phyloP scores from a whole-genome alignment of 1,140 invertebrate genomes.

The Meloidogyne floridensis region DNA sequence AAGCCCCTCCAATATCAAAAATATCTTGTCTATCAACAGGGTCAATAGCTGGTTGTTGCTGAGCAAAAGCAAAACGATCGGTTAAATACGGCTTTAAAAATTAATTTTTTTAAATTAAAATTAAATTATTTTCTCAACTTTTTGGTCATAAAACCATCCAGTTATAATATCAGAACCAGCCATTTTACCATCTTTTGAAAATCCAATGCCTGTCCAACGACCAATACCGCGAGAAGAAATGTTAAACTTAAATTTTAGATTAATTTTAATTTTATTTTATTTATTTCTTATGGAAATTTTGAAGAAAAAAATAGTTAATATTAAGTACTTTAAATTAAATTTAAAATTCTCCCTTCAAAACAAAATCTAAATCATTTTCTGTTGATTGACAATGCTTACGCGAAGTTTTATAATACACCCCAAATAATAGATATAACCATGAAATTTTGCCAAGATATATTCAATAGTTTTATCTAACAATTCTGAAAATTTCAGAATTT shows the following conservation, averaged over 20 bases:
- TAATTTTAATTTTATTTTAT: too few species aligned
- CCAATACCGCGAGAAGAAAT: conserved; percentile 59
- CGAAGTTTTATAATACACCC: too few species aligned
- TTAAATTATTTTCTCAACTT: neutral
- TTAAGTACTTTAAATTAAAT: too few species aligned
- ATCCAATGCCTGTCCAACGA: conserved; percentile 66
- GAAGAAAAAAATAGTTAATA: too few species aligned
- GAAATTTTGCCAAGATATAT: too few species aligned
- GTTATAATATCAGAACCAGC: conserved; percentile 61
- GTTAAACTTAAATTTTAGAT: conserved; percentile 46
- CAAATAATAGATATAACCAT: too few species aligned
- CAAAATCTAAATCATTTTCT: too few species aligned
- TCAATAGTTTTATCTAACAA: too few species aligned
- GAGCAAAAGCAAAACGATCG: conserved; percentile 60
- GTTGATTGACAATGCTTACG: too few species aligned
- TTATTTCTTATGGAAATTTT: too few species aligned
- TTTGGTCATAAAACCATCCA: conserved; percentile 52
- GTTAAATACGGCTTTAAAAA: conserved; percentile 49
- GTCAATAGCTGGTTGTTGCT: conserved; percentile 62
- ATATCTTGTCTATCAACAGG: conserved; percentile 63
- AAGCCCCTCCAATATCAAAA: conserved; percentile 52
- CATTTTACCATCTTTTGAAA: conserved; percentile 61
- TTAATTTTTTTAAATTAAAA: conserved; percentile 33
- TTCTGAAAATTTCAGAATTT: too few species aligned
- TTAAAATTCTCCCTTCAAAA: too few species aligned